These are phyloP conservation scores for Tyto alba DNA, from an alignment of 2,113 vertebrate species.

Conservation along the genomic window DNA sequence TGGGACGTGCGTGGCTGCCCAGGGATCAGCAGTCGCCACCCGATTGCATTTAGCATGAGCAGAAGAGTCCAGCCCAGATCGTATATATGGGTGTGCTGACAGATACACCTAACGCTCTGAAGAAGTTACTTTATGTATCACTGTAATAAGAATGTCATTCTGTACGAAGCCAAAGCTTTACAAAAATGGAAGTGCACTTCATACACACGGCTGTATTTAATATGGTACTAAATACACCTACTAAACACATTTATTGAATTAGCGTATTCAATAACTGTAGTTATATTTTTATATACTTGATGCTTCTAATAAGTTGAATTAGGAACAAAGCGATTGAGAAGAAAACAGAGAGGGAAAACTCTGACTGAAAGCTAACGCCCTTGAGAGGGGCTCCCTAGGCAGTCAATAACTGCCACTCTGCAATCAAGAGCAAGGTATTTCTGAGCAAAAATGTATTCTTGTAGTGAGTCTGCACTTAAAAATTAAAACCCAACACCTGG, in stretches of 20 bases:
- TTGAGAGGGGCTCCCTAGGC: background rate
- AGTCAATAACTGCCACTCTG: background rate
- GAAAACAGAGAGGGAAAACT: background rate
- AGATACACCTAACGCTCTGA: background rate
- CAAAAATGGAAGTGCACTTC: background rate
- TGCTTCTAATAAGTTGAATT: background rate
- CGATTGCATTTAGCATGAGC: accelerated
- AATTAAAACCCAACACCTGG: too few relatives aligned
- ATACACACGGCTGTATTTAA: too few relatives aligned
- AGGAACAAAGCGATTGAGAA: background rate
- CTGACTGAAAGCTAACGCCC: background rate
- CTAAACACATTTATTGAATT: background rate
- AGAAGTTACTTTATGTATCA: too few relatives aligned
- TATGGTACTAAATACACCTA: background rate
- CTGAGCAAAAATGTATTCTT: background rate
- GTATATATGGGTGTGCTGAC: accelerated
- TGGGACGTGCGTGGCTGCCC: background rate
- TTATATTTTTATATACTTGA: background rate
- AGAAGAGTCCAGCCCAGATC: background rate
- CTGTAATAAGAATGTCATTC: background rate
- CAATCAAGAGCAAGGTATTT: background rate
- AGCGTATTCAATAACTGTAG: background rate
- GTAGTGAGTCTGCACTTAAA: background rate
- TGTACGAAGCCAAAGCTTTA: background rate
- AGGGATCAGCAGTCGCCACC: background rate